Base-by-base conservation (phyloP, 2,113 vertebrate genomes). In the Oncorhynchus kisutch region DNA sequence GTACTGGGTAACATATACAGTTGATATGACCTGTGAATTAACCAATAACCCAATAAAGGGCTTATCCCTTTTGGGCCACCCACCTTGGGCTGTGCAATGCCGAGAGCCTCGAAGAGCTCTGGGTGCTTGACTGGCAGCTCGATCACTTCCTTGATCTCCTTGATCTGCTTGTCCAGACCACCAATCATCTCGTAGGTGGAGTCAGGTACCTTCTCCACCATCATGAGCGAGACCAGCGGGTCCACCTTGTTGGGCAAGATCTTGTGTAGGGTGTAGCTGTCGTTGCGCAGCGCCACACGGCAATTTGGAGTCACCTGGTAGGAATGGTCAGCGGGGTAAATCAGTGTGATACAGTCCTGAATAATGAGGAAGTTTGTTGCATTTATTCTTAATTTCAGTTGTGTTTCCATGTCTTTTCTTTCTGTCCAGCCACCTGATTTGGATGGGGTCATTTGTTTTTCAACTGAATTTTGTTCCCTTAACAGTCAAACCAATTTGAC, bases 111-210 rank as follows among this genome's bases (percentile, higher is more conserved):
- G 1, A 99, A 99, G 25, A 99, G 95, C 86, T 99, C 97, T 0
- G 98, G 98, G 80, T 99, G 98, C 73, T 99, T 99, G 75, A 99
- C 98, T 0, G 98, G 98, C 84, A 99, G 91, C 89, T 99, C 98
- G 0, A 99, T 99, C 73, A 99, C 98, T 91, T 99, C 98, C 82
- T 99, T 99, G 87, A 99, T 99, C 85, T 99, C 98, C 80, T 99
- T 99, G 75, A 99, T 99, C 90, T 99, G 98, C 82, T 99, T 99
- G 86, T 99, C 98, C 84, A 99, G 91, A 1, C 98, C 98, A 0
- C 98, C 98, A 0, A 99, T 99, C 98, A 99, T 99, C 91, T 99
- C 98, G 0, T 99, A 99, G 1, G 98, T 99, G 27, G 98, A 99
- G 81, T 99, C 98, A 0, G 98, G 98, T 3, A 99, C 98, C 73